Percentiles rank a stretch among this genome's conserved stretches.
Conservation (phyloP, 1,140 invertebrate genomes). For the Pseudomyrmex dendroicus region DNA sequence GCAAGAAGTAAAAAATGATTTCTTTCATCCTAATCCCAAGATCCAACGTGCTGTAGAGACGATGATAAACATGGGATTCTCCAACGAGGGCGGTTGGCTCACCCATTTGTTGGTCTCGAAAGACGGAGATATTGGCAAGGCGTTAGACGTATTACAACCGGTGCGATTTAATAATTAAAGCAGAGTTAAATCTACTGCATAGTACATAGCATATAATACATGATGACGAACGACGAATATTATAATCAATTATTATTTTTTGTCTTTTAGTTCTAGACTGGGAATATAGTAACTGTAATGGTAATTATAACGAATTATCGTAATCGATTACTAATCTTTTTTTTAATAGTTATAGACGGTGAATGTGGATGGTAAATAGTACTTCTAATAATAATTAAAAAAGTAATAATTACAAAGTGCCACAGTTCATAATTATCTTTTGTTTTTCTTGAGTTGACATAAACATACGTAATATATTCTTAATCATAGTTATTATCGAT, state of each 20-base stretch:
- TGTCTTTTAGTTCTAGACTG: too few species aligned
- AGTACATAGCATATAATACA: not conserved
- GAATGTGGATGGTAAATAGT: too few species aligned
- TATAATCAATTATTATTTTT: not conserved
- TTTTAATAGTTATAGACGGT: too few species aligned
- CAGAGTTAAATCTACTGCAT: not conserved
- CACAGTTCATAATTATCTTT: too few species aligned
- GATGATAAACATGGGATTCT: conserved; percentile 94
- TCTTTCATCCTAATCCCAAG: conserved; percentile 85
- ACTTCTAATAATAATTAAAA: too few species aligned
- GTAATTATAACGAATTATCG: too few species aligned
- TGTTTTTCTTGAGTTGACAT: too few species aligned
- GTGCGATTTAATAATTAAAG: conserved; percentile 5
- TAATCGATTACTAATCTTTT: too few species aligned
- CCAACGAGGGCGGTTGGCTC: conserved; percentile 89
- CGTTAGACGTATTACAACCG: conserved; percentile 88
- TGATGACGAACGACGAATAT: not conserved
- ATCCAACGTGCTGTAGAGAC: conserved; percentile 87
- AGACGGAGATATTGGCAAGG: conserved; percentile 90
- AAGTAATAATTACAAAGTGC: too few species aligned
- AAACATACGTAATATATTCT: too few species aligned
- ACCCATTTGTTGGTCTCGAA: conserved; percentile 86
- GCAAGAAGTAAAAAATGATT: conserved; percentile 31
- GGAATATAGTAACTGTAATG: too few species aligned
- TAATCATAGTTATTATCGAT: too few species aligned